Percentiles rank a stretch among this genome's conserved stretches.
Evolutionary conservation across 2,888 invertebrate species (phyloP).

Genomic region (Dysmachus trigonus): DNA sequence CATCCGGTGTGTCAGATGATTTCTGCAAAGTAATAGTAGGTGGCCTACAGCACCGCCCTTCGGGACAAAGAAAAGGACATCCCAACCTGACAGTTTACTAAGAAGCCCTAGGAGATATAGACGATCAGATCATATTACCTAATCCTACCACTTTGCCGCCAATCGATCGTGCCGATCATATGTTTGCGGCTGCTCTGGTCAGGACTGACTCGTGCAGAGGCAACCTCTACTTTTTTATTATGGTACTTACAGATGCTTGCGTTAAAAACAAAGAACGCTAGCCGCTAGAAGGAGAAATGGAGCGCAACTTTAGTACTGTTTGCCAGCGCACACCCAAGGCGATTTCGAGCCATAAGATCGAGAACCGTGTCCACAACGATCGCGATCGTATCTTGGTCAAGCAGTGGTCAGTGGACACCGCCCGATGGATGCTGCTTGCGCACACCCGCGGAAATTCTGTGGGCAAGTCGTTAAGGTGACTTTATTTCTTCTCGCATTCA

Average conservation of each 20-base stretch:
- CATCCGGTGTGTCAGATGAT: slow-evolving; percentile 38
- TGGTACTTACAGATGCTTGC: background rate
- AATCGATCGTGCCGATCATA: background rate
- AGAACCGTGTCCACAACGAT: background rate
- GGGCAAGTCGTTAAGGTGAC: background rate
- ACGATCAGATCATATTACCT: slow-evolving; percentile 7
- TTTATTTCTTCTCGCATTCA: slow-evolving; percentile 8
- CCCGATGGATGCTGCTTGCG: background rate
- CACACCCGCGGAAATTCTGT: background rate
- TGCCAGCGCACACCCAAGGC: background rate
- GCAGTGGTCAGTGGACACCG: background rate
- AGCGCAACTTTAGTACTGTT: background rate
- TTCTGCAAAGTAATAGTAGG: slow-evolving; percentile 40
- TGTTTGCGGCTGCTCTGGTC: background rate
- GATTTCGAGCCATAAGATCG: background rate
- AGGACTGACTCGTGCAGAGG: background rate
- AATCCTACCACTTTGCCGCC: background rate
- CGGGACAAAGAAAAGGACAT: background rate
- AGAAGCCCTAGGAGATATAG: background rate
- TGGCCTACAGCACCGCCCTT: background rate
- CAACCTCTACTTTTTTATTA: background rate
- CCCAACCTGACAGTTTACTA: background rate
- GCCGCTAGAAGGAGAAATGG: background rate
- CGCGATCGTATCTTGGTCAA: background rate
- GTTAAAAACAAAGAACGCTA: background rate